Evolutionary conservation across 2,797 vertebrate species (phyloP), one percentile per base, ranked within the genome.

Genomic region (Gobionotothen gibberifrons): DNA sequence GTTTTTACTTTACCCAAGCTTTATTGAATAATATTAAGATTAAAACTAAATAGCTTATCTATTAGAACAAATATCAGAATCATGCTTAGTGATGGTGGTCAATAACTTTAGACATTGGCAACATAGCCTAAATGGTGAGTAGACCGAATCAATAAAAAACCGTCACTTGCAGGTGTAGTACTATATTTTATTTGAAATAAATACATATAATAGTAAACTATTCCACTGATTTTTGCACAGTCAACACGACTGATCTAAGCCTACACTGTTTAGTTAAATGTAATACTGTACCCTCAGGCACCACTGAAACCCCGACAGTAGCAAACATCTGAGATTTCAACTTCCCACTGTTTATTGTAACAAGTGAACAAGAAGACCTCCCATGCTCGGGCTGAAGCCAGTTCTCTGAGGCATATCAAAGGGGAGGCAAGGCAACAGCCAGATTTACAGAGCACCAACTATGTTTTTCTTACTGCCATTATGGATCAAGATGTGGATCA

Each of bases 401-500:
- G 26, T 43, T 43, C 61, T 32, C 42, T 21, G 26, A 3, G 17
- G 14, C 14, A 36, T 57, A 77, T 60, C 52, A 73, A 68, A 83
- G 9, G 15, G 2, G 10, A 13, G 40, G 51, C 54, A 52, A 43
- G 47, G 43, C 32, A 19, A 64, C 56, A 7, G 32, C 32, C 32
- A 36, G 32, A 36, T 36, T 36, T 36, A 36, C 32, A 36, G 32
- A 9, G 32, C 32, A 36, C 32, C 32, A 36, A 36, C 32, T 9
- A 4, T 62, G n/a, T 60, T 69, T 67, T 78, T 65, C 72, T 79
- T 63, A 15, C 72, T 54, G 66, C 44, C 67, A 72, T 55, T 26
- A 56, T 36, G 61, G 72, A 66, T 83, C 10, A 79, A 55, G 61
- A 68, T 52, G 69, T 66, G 81, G 65, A 54, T 83, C 77, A 83